These are phyloP conservation scores for Aptenodytes patagonicus DNA, from an alignment of 2,113 vertebrate genomes.

Conservation along the genomic window DNA sequence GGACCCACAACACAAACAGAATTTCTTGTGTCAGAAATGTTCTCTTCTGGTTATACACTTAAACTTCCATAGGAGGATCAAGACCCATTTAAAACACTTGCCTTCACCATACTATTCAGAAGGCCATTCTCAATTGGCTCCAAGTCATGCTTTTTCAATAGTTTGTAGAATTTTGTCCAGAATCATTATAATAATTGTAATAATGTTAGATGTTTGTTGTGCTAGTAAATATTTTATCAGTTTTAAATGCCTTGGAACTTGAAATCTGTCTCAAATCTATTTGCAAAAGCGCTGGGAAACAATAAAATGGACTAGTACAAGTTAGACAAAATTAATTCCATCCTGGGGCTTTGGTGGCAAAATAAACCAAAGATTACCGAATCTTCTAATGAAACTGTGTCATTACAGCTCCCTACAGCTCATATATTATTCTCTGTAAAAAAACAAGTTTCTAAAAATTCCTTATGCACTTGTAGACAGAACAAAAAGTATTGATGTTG, in stretches of 20 bases:
- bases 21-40: neutral
- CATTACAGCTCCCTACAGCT: conserved; percentile 18
- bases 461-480: neutral
- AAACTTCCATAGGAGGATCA: neutral
- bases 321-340: conserved; percentile 60
- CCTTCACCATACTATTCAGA: neutral
- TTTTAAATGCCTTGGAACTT: conserved; percentile 53
- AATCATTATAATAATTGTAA: neutral
- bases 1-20: neutral
- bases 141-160: neutral
- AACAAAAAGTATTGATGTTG: conserved; percentile 3
- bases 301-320: conserved; percentile 33
- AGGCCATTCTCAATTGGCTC: neutral
- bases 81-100: neutral
- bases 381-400: conserved; percentile 44
- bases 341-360: conserved; percentile 20
- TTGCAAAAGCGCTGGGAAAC: neutral
- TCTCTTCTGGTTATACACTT: neutral
- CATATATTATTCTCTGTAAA: conserved; percentile 42
- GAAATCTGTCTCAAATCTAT: conserved; percentile 38
- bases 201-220: neutral
- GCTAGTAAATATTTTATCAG: conserved; percentile 37
- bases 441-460: conserved; percentile 51
- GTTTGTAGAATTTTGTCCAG: neutral
- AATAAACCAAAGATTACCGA: conserved; percentile 20